Percentiles rank a stretch among this genome's conserved stretches.
Conservation (phyloP, 2,797 vertebrate species). For the Sitta carolinensis region DNA sequence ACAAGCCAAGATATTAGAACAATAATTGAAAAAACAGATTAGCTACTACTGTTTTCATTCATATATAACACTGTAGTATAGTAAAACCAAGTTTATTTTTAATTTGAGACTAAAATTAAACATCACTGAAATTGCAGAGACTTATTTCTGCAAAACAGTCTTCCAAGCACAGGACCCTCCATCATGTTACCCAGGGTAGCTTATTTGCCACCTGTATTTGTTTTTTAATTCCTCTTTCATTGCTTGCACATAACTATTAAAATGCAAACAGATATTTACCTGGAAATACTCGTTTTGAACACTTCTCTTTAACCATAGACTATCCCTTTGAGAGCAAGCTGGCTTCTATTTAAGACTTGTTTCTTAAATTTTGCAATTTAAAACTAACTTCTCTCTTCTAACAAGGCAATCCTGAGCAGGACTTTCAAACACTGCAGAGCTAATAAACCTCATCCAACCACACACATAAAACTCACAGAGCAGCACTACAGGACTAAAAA, state of each 20-base stretch:
- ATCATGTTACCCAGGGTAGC: neutral
- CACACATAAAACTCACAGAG: neutral
- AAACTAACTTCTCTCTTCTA: neutral
- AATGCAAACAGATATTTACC: neutral
- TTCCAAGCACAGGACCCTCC: neutral
- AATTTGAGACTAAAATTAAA: constrained; percentile 59
- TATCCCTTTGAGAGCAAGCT: neutral
- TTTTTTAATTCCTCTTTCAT: neutral
- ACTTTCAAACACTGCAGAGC: neutral
- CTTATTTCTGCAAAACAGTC: neutral
- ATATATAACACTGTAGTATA: neutral
- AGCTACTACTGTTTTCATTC: constrained; percentile 39
- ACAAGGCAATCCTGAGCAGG: neutral
- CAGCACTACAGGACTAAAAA: neutral
- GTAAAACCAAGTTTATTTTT: constrained; percentile 60
- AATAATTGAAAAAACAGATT: neutral
- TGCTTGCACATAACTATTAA: neutral
- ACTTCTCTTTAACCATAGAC: neutral
- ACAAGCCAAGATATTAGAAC: constrained; percentile 41
- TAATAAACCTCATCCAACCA: neutral
- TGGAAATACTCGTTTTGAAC: neutral
- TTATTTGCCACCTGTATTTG: neutral
- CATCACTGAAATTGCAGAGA: constrained; percentile 3
- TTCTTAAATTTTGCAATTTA: neutral
- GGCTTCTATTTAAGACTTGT: neutral